Base-by-base conservation (phyloP, 2,888 invertebrate genomes). In the Microctonus hyperodae region DNA sequence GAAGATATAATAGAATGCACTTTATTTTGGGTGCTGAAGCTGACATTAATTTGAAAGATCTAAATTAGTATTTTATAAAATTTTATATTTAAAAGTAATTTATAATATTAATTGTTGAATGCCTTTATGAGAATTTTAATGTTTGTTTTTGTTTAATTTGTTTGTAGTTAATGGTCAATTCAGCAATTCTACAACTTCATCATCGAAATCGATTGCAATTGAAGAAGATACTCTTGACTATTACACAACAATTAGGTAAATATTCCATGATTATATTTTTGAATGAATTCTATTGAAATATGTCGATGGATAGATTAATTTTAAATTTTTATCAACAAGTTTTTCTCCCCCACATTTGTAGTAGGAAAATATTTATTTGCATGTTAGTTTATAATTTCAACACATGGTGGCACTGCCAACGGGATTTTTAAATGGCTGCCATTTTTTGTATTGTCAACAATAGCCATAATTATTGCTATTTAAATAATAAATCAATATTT, bases 401-500 rank as follows among this genome's bases (percentile, higher is more conserved):
- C 66, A 23, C 56, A 31, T 3, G 48, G 51, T 37, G 55, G 67
- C 67, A 51, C 61, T 58, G 50, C 22, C 59, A 56, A 22, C 44
- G 20, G 25, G 22, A 57, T 53, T 62, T 67, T 66, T 61, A 68
- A 70, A 72, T 71, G 69, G 71, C 72, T 67, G 69, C 69, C 25
- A 59, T 40, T 57, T 56, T 65, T 65, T 67, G 69, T 44, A 25
- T 51, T 69, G 71, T 73, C 69, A 72, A 73, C 69, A 72, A 70
- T 55, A 57, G 60, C 74, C 63, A 68, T 59, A 76, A 75, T 75
- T 78, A 77, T 78, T 73, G 73, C 22, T 56, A 58, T 70, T 75
- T 70, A 72, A 68, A 66, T 67, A 65, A 73, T 71, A 68, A 69
- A 70, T 75, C 72, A 72, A 76, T 76, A 73, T 76, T 78, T 76